Percentiles rank a stretch among this genome's conserved stretches.
Evolutionary conservation across 2,888 invertebrate genomes (phyloP).

Genomic region (Baccha elongata): DNA sequence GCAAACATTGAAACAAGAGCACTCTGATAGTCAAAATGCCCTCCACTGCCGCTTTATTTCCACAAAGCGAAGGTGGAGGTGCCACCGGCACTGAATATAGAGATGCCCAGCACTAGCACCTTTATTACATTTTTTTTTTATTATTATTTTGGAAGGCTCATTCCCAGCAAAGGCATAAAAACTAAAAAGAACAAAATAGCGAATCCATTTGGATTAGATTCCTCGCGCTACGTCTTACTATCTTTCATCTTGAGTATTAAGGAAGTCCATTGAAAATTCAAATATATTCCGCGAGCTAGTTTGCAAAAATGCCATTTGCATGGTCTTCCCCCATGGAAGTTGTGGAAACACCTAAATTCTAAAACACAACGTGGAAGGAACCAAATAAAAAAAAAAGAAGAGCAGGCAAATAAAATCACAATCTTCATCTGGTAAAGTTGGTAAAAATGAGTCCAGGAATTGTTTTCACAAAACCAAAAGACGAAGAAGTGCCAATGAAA

Average conservation of each 20-base stretch:
- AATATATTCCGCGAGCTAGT: constrained; percentile 74
- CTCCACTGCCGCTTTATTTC: constrained; percentile 15
- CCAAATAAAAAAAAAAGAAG: constrained; percentile 41
- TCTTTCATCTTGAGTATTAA: constrained; percentile 72
- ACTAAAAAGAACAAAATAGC: not conserved
- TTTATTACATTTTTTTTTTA: not conserved
- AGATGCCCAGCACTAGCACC: constrained; percentile 51
- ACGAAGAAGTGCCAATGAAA: constrained; percentile 61
- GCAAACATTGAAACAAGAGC: constrained; percentile 66
- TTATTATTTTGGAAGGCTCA: constrained; percentile 44
- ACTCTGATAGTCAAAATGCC: constrained; percentile 16
- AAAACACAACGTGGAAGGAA: constrained; percentile 10
- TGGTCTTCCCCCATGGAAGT: constrained; percentile 55
- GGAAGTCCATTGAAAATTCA: constrained; percentile 74
- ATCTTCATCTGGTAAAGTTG: constrained; percentile 65
- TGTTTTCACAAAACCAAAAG: constrained; percentile 52
- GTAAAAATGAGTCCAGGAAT: constrained; percentile 69
- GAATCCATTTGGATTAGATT: constrained; percentile 43
- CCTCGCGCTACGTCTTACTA: constrained; percentile 61
- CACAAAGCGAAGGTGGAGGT: constrained; percentile 59
- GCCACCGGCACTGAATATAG: constrained; percentile 49
- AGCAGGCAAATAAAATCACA: constrained; percentile 65
- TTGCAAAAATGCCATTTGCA: constrained; percentile 72
- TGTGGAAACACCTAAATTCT: constrained; percentile 47
- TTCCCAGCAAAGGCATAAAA: constrained; percentile 27